Base-by-base conservation (phyloP, 2,113 vertebrate genomes). In the Equus przewalskii region DNA sequence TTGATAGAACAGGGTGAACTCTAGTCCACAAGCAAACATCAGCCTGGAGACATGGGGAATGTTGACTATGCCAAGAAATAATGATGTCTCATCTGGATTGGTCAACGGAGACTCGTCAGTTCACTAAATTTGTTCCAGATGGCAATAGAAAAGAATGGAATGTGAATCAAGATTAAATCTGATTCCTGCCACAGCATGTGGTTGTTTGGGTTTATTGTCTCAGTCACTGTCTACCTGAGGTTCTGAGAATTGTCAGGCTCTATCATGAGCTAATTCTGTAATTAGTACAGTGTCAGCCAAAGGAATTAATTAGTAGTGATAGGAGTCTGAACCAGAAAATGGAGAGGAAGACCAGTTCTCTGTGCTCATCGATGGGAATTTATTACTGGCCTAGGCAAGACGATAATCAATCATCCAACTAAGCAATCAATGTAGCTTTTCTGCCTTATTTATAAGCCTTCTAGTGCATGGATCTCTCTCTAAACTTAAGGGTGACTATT, bases 211-310 rank as follows among this genome's bases (percentile, higher is more conserved):
- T 44, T 94, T 85, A 51, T 70, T 46, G 9, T 49, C 28, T 81
- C 54, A 44, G 36, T 64, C 75, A 65, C 44, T 65, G 19, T 5
- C 21, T 30, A 87, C 16, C 69, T 16, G 30, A n/a, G 36, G 30
- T 69, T 36, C 49, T 64, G 51, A 69, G 72, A 75, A 5, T 58
- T 78, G 13, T 51, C 16, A 30, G 22, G 26, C 58, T 82, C 67
- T 90, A 3, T 46, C 80, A 70, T 56, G 75, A 95, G 41, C 54
- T 72, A 78, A 72, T 93, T 86, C 33, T 84, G 15, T 64, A 76
- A 72, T 78, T 22, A 64, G 2, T 49, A 26, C 89, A 88, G 21
- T 49, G 24, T 82, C 30, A 70, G 5, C 21, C 44, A 54, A 93
- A 72, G 36, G n/a, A 62, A 88, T 49, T 1, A 49, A 86, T 41